Evolutionary conservation across 2,797 vertebrate genomes (phyloP), one percentile per base, ranked within the genome.

Genomic region (Pteronotus mesoamericanus): DNA sequence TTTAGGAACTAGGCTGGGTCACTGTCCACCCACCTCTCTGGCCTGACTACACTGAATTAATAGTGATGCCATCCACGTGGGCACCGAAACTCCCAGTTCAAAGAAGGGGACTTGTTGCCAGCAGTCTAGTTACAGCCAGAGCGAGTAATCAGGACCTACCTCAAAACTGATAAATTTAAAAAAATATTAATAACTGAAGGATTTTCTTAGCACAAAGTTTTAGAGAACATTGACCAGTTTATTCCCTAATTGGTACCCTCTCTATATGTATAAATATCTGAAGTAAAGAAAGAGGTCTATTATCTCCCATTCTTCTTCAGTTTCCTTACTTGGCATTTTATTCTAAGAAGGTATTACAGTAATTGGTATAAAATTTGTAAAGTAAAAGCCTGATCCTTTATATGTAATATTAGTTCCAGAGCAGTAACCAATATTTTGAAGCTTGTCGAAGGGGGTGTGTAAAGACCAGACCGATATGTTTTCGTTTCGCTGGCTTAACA

Each of bases 401-500:
- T 46, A 10, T 66, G 39, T 9, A 37, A 22, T 59, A 77, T 34
- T 74, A 92, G 74, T 48, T n/a, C 85, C 22, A 86, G 6, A 82
- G 21, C 34, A 88, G 37, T 64, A 91, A 87, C 71, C 22, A 64
- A 15, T 71, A 90, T 53, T 94, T 48, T 51, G 51, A 91, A 92
- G n/a, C 24, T 86, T 91, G 53, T 69, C 37, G 46, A 85, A 96
- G 85, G 72, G 59, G 12, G 32, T 4, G 9, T 89, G 74, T 82
- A 78, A 95, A 94, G 66, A n/a, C 53, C 87, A 61, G 48, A 77
- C 19, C 57, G 75, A 34, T 87, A 78, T 85, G 64, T 89, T 97
- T 96, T 97, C 84, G 48, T 96, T 97, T 93, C 90, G 96, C 95
- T 95, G 85, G 88, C 79, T 90, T 90, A 80, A 80, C 37, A 93